Base-by-base conservation (phyloP, 2,888 invertebrate species). In the Xestobium rufovillosum region DNA sequence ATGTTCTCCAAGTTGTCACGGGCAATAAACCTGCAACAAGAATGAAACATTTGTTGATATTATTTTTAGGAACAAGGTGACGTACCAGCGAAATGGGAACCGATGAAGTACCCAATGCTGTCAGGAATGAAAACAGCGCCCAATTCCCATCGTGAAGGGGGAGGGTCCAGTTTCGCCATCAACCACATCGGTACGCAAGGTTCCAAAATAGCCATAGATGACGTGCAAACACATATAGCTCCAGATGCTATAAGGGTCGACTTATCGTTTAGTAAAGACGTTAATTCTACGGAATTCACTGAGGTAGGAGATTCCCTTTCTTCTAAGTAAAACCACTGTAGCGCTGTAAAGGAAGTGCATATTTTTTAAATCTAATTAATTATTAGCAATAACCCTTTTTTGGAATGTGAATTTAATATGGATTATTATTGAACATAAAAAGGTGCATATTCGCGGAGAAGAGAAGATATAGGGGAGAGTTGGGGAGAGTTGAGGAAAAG, bases 81-180 rank as follows among this genome's bases (percentile, higher is more conserved):
- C n/a, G 23, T 50, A 63, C 85, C 85, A 54, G 86, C 82, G 50
- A 78, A 79, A 61, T 86, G 85, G 1, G 87, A 86, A 14, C 87
- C 88, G 26, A 88, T 63, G 42, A 88, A 72, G 56, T 88, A 89
- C 0, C 88, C 88, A 17, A 88, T 55, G 50, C 87, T 88, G 60
- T 89, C 89, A 0, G 89, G 88, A 42, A 89, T 78, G 54, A 89
- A 89, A 3, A 87, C 84, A 1, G 83, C 79, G 2, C 88, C 88
- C 53, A 82, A 61, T 57, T 83, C 80, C 83, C 83, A 83, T 53
- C 72, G 75, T 64, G 77, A 57, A 1, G 80, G 79, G 67, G 76
- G 59, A 1, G 80, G 79, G 47, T 76, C 68, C 45, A 83, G 69
- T 36, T 72, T 75, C 9, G 71, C 72, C 58, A 83, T 73, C 26